Evolutionary conservation across 1,140 invertebrate species (phyloP).

Genomic region (Lepidurus arcticus): DNA sequence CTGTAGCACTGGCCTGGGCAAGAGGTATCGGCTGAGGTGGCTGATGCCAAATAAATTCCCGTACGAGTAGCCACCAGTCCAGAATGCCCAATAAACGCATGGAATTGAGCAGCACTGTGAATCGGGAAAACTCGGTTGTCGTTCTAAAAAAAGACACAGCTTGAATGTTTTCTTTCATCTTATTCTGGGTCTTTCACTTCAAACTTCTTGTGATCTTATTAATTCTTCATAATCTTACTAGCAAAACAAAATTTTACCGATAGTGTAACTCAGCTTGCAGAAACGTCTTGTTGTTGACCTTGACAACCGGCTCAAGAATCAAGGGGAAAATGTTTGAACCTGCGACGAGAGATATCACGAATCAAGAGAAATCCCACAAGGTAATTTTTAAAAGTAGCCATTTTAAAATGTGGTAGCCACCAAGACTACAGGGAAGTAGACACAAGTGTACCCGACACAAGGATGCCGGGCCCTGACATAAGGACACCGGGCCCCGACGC

Average conservation of each 20-base stretch:
- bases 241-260: conserved; percentile 34
- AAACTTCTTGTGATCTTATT: too few relatives aligned
- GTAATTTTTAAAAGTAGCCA: neutral
- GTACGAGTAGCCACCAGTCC: conserved; percentile 84
- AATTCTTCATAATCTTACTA: neutral
- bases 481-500: too few relatives aligned
- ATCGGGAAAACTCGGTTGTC: conserved; percentile 53
- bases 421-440: too few relatives aligned
- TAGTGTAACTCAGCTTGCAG: conserved; percentile 83
- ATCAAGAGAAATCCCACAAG: neutral
- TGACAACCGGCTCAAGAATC: conserved; percentile 68
- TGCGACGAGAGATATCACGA: neutral
- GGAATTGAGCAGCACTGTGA: conserved; percentile 88
- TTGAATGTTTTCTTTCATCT: neutral
- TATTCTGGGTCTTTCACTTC: neutral
- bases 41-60: conserved; percentile 63
- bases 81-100: conserved; percentile 90
- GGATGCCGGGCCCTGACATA: too few relatives aligned
- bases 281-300: conserved; percentile 48
- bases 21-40: neutral
- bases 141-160: conserved; percentile 39
- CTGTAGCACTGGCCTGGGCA: neutral
- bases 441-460: too few relatives aligned
- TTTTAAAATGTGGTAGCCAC: neutral
- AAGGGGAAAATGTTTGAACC: conserved; percentile 77